phyloP scores from a whole-genome alignment of 2,888 invertebrate genomes.

The Hypselothyrea guttata region DNA sequence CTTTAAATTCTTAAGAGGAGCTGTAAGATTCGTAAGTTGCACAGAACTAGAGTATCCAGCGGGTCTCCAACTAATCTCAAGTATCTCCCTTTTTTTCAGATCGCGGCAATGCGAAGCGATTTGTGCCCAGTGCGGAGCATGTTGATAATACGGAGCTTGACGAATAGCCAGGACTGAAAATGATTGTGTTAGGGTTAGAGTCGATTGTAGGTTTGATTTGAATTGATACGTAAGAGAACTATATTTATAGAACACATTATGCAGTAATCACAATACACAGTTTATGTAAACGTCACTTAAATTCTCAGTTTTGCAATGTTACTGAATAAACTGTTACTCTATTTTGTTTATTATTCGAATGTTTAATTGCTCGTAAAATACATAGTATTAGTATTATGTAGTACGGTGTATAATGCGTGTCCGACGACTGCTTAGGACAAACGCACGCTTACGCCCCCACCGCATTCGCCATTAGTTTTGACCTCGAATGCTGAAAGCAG shows the following conservation, averaged over 20 bases:
- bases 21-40: too few relatives aligned
- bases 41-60: neutral
- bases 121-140: slow-evolving; percentile 38
- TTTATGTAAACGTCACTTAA: slow-evolving; percentile 24
- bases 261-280: too few relatives aligned
- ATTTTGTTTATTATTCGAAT: slow-evolving; percentile 16
- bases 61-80: slow-evolving; percentile 1
- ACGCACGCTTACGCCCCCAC: slow-evolving; percentile 79
- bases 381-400: neutral
- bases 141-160: slow-evolving; percentile 13
- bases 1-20: too few relatives aligned
- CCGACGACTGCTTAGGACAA: slow-evolving; percentile 78
- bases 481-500: slow-evolving; percentile 66
- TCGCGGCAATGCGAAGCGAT: slow-evolving; percentile 20
- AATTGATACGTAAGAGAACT: slow-evolving; percentile 4
- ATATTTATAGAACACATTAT: too few relatives aligned
- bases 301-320: slow-evolving; percentile 41
- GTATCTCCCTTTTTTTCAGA: slow-evolving; percentile 26
- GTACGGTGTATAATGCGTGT: too few relatives aligned
- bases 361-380: slow-evolving; percentile 17
- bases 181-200: too few relatives aligned
- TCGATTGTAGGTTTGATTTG: neutral
- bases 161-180: slow-evolving; percentile 33
- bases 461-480: slow-evolving; percentile 79
- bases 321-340: slow-evolving; percentile 52